phyloP scores from a whole-genome alignment of 2,113 vertebrate genomes.

The Aix galericulata region DNA sequence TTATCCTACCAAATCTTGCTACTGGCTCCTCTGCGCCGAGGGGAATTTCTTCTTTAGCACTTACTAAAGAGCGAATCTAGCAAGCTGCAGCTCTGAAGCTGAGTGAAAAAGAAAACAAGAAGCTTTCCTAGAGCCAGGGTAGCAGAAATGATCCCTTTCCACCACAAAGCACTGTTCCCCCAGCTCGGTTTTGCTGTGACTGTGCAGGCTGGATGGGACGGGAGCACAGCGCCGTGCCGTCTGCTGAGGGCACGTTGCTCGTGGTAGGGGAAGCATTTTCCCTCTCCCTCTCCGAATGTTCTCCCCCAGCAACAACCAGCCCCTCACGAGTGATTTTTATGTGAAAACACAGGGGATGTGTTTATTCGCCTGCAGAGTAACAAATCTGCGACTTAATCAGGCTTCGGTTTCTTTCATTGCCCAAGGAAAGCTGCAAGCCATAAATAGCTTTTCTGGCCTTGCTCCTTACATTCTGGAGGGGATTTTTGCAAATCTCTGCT shows the following conservation, averaged over 20 bases:
- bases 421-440: constrained; percentile 21
- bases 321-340: not conserved
- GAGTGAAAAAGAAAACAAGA: not conserved
- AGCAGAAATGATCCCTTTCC: not conserved
- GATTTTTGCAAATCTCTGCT: constrained; percentile 44
- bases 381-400: constrained; percentile 48
- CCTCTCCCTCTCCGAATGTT: not conserved
- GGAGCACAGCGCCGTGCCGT: not conserved
- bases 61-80: not conserved
- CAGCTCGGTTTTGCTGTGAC: not conserved
- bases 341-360: not conserved
- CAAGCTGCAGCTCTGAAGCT: not conserved
- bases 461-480: constrained; percentile 39
- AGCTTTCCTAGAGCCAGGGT: not conserved
- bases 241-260: not conserved
- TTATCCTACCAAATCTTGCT: not conserved
- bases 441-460: constrained; percentile 20
- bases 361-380: constrained; percentile 4
- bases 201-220: not conserved
- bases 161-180: not conserved
- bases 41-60: not conserved
- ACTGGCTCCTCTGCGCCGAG: not conserved
- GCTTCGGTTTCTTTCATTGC: not conserved
- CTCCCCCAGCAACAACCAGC: not conserved
- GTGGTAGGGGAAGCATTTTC: not conserved